Evolutionary conservation across 1,140 invertebrate species (phyloP).

Genomic region (Archegozetes longisetosus): DNA sequence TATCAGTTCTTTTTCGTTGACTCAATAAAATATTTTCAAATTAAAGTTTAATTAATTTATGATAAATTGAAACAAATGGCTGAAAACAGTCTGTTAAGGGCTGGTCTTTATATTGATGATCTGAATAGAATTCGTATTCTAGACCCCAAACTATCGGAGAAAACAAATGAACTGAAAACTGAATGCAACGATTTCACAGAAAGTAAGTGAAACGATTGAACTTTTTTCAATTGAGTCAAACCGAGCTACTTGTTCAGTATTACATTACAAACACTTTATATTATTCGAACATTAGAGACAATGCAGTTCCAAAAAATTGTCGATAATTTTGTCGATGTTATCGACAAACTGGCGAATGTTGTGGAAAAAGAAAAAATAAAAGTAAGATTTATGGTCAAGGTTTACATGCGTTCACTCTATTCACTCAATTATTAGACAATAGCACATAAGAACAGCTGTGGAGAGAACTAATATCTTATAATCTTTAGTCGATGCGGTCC

Average conservation of each 20-base stretch:
- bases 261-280: too few species aligned
- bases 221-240: not conserved
- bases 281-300: conserved; percentile 40
- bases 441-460: too few species aligned
- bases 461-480: too few species aligned
- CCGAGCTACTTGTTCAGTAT: not conserved
- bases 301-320: conserved; percentile 59
- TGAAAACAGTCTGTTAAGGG: too few species aligned
- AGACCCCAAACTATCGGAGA: conserved; percentile 53
- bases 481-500: too few species aligned
- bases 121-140: conserved; percentile 65
- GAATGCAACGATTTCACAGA: conserved; percentile 63
- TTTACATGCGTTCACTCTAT: too few species aligned
- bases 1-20: too few species aligned
- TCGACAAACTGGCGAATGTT: conserved; percentile 50
- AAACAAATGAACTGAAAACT: conserved; percentile 58
- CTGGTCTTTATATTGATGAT: conserved; percentile 67
- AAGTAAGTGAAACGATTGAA: conserved; percentile 40
- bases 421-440: too few species aligned
- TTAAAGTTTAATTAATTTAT: too few species aligned
- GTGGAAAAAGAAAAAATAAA: conserved; percentile 72
- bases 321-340: conserved; percentile 50
- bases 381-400: conserved; percentile 25
- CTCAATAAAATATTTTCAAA: too few species aligned
- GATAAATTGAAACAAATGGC: too few species aligned